These are phyloP conservation scores for Protosalanx chinensis DNA, from an alignment of 2,797 vertebrate genomes.

Conservation along the genomic window DNA sequence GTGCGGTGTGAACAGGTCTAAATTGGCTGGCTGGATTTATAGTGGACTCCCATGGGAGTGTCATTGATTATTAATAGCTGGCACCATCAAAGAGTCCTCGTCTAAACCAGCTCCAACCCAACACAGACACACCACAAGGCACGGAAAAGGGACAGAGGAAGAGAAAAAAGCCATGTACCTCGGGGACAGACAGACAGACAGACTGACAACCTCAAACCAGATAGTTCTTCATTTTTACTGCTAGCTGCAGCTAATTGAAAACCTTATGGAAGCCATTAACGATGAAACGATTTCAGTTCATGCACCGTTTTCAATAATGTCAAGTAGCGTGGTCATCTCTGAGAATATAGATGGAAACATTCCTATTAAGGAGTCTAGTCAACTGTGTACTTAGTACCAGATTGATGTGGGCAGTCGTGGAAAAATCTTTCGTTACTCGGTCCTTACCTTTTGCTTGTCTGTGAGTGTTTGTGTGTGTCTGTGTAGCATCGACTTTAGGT, in stretches of 20 bases:
- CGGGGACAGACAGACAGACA: too few species aligned
- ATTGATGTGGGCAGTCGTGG: not conserved
- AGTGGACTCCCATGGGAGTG: conserved; percentile 53
- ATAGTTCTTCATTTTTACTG: too few species aligned
- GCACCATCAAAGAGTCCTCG: conserved; percentile 65
- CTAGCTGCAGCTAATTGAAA: too few species aligned
- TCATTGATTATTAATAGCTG: conserved; percentile 69
- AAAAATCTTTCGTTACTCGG: not conserved
- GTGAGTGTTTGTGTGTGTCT: not conserved
- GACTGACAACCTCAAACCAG: too few species aligned
- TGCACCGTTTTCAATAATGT: not conserved
- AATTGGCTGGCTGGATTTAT: conserved; percentile 68
- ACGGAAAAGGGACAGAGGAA: not conserved
- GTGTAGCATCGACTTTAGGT: not conserved
- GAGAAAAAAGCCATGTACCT: too few species aligned
- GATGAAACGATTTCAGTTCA: too few species aligned
- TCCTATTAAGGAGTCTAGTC: not conserved
- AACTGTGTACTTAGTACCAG: not conserved
- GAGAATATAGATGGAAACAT: not conserved
- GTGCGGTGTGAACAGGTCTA: conserved; percentile 49
- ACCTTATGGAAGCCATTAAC: too few species aligned
- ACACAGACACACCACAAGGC: conserved; percentile 28
- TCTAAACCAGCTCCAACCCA: conserved; percentile 46
- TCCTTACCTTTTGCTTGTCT: not conserved
- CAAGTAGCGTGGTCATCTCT: not conserved